phyloP scores from a whole-genome alignment of 2,113 vertebrate species.

The Ovis aries region ARS-UI_Ramb_v3.0 NC_056080.1:92525501-92526000 shows the following conservation, averaged over 20 bases:
- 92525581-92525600: neutral
- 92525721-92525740: neutral
- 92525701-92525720: neutral
- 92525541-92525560: neutral
- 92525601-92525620: neutral
- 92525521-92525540: neutral
- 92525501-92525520: neutral
- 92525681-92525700: neutral
- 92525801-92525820: neutral
- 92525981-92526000: neutral
- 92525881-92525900: neutral
- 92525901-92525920: neutral
- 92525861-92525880: neutral
- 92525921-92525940: neutral
- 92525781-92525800: neutral
- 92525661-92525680: neutral
- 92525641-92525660: neutral
- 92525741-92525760: neutral
- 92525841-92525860: fast-evolving
- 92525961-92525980: neutral
- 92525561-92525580: neutral
- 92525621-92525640: neutral
- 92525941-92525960: neutral
- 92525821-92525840: neutral
- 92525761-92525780: neutral